A percentile compares a stretch with the other conserved stretches of the same genome.
Conservation (phyloP, 2,888 invertebrate genomes). For the Protonemura montana region DNA sequence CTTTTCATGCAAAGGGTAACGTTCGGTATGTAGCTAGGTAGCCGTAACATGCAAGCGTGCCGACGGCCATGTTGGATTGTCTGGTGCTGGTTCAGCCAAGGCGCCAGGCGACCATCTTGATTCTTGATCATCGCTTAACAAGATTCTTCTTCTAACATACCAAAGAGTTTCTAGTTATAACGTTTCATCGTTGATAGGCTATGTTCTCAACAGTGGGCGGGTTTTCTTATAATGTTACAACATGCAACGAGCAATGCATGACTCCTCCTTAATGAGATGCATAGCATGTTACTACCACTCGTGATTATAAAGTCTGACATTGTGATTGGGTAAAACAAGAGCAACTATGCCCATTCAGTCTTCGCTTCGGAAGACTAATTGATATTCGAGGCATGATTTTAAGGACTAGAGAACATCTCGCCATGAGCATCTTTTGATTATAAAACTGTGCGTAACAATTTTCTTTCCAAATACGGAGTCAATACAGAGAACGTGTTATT, state of each 20-base stretch:
- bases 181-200: constrained; percentile 42
- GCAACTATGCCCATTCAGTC: not conserved
- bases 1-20: not conserved
- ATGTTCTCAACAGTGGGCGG: constrained; percentile 39
- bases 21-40: not conserved
- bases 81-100: constrained; percentile 18
- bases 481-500: not conserved
- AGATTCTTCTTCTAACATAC: constrained; percentile 38
- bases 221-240: constrained; percentile 19
- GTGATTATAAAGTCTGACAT: not conserved
- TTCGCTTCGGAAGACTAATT: constrained; percentile 24
- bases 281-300: not conserved
- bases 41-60: not conserved
- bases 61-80: constrained; percentile 34
- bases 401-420: not conserved
- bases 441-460: constrained; percentile 10
- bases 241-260: constrained; percentile 42
- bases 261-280: constrained; percentile 40
- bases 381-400: constrained; percentile 28
- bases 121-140: constrained; percentile 15
- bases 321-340: not conserved
- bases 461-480: constrained; percentile 17
- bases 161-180: constrained; percentile 21
- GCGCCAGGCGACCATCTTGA: constrained; percentile 40
- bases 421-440: constrained; percentile 10